These are phyloP conservation scores for Phyllotreta striolata DNA, from an alignment of 2,888 invertebrate genomes.

Conservation along the genomic window DNA sequence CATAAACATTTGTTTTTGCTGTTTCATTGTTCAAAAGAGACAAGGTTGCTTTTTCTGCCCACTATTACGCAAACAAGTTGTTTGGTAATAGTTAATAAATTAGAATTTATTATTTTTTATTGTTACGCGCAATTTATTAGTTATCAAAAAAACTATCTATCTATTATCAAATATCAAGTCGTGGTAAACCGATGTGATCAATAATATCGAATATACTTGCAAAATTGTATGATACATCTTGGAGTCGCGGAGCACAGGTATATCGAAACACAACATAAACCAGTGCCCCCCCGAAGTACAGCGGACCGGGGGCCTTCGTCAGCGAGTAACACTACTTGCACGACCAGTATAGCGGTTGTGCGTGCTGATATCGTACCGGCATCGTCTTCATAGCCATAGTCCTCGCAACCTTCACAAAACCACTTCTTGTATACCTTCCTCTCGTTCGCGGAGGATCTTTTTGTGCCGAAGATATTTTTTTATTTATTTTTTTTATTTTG, in stretches of 20 bases:
- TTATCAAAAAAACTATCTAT: too few species aligned
- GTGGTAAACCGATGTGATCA: not conserved
- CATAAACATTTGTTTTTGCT: too few species aligned
- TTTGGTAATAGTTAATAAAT: too few species aligned
- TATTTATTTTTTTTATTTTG: conserved; percentile 4
- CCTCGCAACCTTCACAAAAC: conserved; percentile 27
- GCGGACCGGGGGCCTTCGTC: conserved; percentile 42
- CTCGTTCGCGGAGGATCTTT: conserved; percentile 1
- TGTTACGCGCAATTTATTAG: too few species aligned
- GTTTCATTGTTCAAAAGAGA: too few species aligned
- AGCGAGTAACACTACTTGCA: conserved; percentile 39
- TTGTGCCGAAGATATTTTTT: conserved; percentile 8
- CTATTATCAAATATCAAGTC: not conserved
- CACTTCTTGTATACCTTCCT: conserved; percentile 17
- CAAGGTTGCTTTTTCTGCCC: too few species aligned
- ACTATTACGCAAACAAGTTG: too few species aligned
- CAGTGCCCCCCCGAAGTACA: conserved; percentile 46
- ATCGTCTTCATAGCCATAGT: conserved; percentile 36
- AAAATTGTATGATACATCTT: conserved; percentile 6
- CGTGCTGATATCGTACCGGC: conserved; percentile 37
- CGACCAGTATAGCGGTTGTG: conserved; percentile 52
- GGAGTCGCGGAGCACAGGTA: not conserved
- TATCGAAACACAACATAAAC: conserved; percentile 15
- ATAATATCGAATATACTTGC: conserved; percentile 13
- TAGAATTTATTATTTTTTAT: too few species aligned